A percentile compares a stretch with the other conserved stretches of the same genome.
Conservation (phyloP, 1,140 invertebrate species). For the Drosophila bocki region DNA sequence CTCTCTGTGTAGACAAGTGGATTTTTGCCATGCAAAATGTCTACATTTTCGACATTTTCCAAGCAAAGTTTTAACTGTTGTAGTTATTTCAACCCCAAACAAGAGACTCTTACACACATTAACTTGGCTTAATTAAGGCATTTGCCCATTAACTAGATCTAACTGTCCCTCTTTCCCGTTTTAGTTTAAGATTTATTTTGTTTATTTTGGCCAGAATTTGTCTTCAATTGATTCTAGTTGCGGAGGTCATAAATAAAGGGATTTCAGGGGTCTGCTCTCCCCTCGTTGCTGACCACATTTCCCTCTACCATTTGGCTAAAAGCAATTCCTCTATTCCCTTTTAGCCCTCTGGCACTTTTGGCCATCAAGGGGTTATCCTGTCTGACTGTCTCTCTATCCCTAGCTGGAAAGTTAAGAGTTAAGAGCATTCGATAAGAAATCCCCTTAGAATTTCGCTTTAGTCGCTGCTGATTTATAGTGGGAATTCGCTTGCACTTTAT, state of each 20-base stretch:
- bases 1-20: slow-evolving; percentile 5
- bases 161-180: slow-evolving; percentile 7
- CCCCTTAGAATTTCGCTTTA: slow-evolving; percentile 9
- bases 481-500: slow-evolving; percentile 12
- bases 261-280: slow-evolving; percentile 3
- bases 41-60: slow-evolving; percentile 27
- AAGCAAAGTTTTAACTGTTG: slow-evolving; percentile 20
- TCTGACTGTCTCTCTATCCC: neutral
- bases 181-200: slow-evolving; percentile 29
- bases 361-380: slow-evolving; percentile 23
- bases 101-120: slow-evolving; percentile 27
- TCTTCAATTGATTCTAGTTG: slow-evolving; percentile 68
- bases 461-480: slow-evolving; percentile 28
- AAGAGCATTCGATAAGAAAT: slow-evolving; percentile 36
- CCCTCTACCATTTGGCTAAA: slow-evolving; percentile 20
- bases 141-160: slow-evolving; percentile 20
- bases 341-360: neutral
- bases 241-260: slow-evolving; percentile 23
- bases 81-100: slow-evolving; percentile 5
- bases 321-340: slow-evolving; percentile 25
- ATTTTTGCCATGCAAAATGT: slow-evolving; percentile 21
- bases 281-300: slow-evolving; percentile 14
- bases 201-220: slow-evolving; percentile 22
- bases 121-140: slow-evolving; percentile 40
- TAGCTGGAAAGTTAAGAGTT: slow-evolving; percentile 23